phyloP scores from a whole-genome alignment of 2,888 invertebrate genomes.

The Romanomermis culicivorax region DNA sequence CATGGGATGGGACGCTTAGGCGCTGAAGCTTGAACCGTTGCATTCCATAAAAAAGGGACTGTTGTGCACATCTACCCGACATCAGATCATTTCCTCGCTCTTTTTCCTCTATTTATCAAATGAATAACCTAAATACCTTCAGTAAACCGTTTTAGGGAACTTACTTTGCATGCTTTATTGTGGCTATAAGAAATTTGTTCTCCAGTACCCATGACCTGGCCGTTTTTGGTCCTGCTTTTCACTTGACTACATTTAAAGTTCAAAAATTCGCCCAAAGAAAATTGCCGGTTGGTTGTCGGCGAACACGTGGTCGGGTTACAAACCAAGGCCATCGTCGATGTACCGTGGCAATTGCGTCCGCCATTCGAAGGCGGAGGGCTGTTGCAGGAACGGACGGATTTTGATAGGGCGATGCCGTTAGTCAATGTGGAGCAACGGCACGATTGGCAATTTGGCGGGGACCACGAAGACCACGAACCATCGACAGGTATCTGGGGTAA shows the following conservation, averaged over 20 bases:
- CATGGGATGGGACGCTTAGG: no score
- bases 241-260: constrained; percentile 22
- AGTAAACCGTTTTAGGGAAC: no score
- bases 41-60: no score
- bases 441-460: constrained; percentile 17
- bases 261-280: constrained; percentile 16
- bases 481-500: no score
- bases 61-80: no score
- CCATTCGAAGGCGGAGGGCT: constrained; percentile 25
- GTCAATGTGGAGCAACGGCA: constrained; percentile 21
- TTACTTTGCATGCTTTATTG: constrained; percentile 26
- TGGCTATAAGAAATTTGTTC: constrained; percentile 23
- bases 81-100: no score
- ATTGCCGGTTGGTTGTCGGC: neutral
- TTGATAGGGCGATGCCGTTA: constrained; percentile 17
- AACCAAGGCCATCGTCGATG: constrained; percentile 19
- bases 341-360: constrained; percentile 23
- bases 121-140: no score
- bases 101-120: no score
- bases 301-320: constrained; percentile 19
- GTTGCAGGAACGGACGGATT: constrained; percentile 18
- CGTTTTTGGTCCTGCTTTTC: constrained; percentile 21
- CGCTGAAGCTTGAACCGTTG: no score
- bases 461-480: constrained; percentile 25
- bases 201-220: constrained; percentile 24